These are phyloP conservation scores for Eretmocerus hayati DNA, from an alignment of 2,888 invertebrate genomes.

Conservation along the genomic window DNA sequence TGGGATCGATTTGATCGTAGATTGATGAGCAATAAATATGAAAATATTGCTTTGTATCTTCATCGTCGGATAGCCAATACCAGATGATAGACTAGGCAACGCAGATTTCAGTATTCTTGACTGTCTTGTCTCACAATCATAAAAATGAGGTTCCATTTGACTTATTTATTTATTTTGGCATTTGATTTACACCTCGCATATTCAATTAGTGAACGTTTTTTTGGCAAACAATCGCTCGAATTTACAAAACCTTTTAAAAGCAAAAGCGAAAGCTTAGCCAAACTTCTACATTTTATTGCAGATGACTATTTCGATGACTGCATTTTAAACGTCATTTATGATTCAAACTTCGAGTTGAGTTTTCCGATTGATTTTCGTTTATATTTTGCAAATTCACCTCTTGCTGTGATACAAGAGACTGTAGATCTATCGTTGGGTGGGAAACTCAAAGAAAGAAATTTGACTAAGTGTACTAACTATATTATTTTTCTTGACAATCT, in stretches of 20 bases:
- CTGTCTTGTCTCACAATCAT: too few species aligned
- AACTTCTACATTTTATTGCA: slow-evolving; percentile 8
- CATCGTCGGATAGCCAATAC: too few species aligned
- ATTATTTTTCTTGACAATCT: slow-evolving; percentile 64
- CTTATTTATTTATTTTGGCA: too few species aligned
- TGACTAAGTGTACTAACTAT: slow-evolving; percentile 55
- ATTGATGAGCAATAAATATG: too few species aligned
- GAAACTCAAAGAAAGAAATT: background rate
- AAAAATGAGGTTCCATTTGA: too few species aligned
- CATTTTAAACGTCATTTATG: slow-evolving; percentile 15
- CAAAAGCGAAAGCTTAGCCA: slow-evolving; percentile 10
- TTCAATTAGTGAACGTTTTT: too few species aligned
- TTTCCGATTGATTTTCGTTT: slow-evolving; percentile 13
- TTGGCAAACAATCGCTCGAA: too few species aligned
- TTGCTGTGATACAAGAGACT: slow-evolving; percentile 9
- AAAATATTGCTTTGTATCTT: too few species aligned
- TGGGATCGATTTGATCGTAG: too few species aligned
- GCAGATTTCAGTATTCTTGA: too few species aligned
- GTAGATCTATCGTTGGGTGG: background rate
- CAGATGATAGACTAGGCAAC: too few species aligned
- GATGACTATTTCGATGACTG: slow-evolving; percentile 8
- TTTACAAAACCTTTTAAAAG: background rate
- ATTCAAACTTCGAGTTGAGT: slow-evolving; percentile 9
- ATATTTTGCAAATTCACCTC: background rate
- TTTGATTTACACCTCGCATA: too few species aligned